A percentile compares a stretch with the other conserved stretches of the same genome.
Evolutionary conservation across 1,140 invertebrate genomes (phyloP).

Genomic region (Brachionus sp.): DNA sequence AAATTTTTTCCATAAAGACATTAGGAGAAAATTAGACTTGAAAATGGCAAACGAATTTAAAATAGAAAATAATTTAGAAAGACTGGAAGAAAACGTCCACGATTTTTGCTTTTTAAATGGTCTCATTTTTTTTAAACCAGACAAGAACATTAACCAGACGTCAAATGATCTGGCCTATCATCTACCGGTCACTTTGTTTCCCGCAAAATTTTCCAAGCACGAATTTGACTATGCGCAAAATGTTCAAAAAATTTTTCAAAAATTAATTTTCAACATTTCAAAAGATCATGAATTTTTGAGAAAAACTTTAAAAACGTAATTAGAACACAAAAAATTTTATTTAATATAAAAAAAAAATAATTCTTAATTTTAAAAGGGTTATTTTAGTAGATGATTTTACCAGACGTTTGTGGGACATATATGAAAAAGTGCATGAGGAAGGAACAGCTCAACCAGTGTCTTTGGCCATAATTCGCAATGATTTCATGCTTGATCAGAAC

Average conservation of each 20-base stretch:
- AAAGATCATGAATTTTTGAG: conserved; percentile 31
- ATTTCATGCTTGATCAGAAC: conserved; percentile 42
- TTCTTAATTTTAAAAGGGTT: neutral
- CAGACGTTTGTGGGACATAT: conserved; percentile 25
- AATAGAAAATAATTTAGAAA: conserved; percentile 7
- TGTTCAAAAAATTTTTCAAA: conserved; percentile 7
- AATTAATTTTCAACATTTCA: conserved; percentile 18
- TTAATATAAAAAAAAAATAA: neutral
- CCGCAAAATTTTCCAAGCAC: neutral
- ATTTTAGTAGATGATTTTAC: conserved; percentile 42
- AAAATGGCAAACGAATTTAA: neutral
- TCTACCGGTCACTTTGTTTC: conserved; percentile 37
- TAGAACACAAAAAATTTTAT: neutral
- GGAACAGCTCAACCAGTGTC: neutral
- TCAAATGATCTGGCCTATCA: neutral
- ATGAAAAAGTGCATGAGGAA: neutral
- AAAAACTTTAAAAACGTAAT: conserved; percentile 23
- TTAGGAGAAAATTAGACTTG: neutral
- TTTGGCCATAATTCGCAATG: conserved; percentile 20
- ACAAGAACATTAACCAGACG: neutral
- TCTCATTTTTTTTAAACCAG: neutral
- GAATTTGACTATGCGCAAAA: conserved; percentile 7
- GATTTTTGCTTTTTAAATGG: conserved; percentile 22
- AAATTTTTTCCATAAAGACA: neutral
- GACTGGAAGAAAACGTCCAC: neutral